phyloP scores from a whole-genome alignment of 2,797 vertebrate genomes.

The Phrynocephalus forsythii region DNA sequence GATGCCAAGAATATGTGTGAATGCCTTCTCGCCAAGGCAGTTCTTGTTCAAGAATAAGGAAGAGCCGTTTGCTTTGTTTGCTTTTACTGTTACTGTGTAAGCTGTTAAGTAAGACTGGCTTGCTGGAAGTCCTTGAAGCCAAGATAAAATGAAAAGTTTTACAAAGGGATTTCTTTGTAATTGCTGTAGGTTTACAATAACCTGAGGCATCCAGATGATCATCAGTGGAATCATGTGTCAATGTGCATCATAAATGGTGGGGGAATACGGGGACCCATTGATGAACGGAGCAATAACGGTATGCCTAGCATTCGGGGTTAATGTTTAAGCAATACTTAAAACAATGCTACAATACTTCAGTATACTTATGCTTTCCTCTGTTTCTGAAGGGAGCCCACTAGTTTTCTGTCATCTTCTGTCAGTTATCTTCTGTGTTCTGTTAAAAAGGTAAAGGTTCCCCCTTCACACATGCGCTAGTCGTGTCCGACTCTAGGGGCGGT shows the following conservation, averaged over 20 bases:
- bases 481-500: too few relatives aligned
- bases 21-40: not conserved
- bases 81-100: not conserved
- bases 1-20: not conserved
- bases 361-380: not conserved
- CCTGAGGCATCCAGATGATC: conserved; percentile 74
- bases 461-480: too few relatives aligned
- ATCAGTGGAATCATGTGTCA: conserved; percentile 90
- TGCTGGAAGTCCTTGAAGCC: conserved; percentile 8
- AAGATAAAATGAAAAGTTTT: conserved; percentile 21
- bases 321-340: not conserved
- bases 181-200: conserved; percentile 85
- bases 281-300: conserved; percentile 87
- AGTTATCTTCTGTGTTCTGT: not conserved
- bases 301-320: not conserved
- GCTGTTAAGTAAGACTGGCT: not conserved
- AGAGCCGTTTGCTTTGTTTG: not conserved
- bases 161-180: conserved; percentile 31
- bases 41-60: not conserved
- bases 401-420: not conserved
- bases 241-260: conserved; percentile 89
- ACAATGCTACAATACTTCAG: not conserved
- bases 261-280: conserved; percentile 85
- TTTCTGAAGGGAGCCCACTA: not conserved
- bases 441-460: too few relatives aligned